A percentile compares a stretch with the other conserved stretches of the same genome.
phyloP scores from a whole-genome alignment of 2,113 vertebrate species.

The Mormyrus lacerda region DNA sequence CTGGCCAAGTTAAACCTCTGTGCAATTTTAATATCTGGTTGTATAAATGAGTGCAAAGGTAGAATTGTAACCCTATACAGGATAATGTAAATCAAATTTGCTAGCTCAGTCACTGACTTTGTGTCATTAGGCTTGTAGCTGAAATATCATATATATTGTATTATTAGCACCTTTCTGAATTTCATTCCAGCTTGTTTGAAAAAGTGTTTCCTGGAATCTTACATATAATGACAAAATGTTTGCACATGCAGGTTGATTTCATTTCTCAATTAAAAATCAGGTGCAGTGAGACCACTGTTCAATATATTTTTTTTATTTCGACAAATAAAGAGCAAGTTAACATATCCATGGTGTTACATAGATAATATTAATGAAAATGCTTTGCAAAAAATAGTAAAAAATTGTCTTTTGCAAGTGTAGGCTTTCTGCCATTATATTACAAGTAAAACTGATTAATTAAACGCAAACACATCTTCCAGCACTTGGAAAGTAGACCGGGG shows the following conservation, averaged over 20 bases:
- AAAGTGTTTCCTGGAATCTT: background rate
- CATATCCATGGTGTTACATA: background rate
- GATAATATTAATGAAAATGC: background rate
- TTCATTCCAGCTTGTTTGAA: background rate
- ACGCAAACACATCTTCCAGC: background rate
- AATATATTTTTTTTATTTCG: background rate
- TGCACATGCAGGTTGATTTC: background rate
- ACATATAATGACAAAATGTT: background rate
- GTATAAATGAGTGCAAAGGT: background rate
- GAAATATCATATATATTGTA: background rate
- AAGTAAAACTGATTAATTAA: constrained; percentile 1
- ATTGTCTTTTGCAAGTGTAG: background rate
- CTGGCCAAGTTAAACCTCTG: background rate
- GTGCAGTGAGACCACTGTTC: background rate
- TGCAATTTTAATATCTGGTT: background rate
- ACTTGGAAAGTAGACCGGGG: background rate
- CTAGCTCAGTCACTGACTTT: background rate
- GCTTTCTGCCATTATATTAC: background rate
- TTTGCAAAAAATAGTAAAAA: background rate
- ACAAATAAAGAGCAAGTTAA: background rate
- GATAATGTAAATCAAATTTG: background rate
- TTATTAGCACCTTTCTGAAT: background rate
- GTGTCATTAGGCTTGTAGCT: background rate
- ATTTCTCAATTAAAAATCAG: background rate
- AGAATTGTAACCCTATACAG: background rate